Percentiles rank a stretch among this genome's conserved stretches.
phyloP scores from a whole-genome alignment of 2,888 invertebrate species.

The Monochamus alternatus region DNA sequence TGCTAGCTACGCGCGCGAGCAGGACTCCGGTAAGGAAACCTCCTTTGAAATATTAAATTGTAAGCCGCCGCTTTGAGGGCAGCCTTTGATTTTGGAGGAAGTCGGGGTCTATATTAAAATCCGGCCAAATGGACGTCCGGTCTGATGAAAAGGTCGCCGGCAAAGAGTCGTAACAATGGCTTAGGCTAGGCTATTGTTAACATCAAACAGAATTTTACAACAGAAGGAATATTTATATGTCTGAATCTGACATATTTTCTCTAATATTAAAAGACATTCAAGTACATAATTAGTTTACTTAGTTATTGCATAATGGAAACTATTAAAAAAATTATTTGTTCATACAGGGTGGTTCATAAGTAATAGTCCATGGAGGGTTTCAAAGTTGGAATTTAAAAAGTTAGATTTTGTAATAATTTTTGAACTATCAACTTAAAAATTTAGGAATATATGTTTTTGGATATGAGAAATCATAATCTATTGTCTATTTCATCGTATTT shows the following conservation, averaged over 20 bases:
- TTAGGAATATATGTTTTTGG: no score
- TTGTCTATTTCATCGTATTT: no score
- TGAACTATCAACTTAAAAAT: no score
- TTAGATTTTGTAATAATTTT: no score
- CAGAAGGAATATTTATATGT: background rate
- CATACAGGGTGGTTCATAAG: no score
- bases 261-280: no score
- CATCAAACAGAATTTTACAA: background rate
- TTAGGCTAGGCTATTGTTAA: background rate
- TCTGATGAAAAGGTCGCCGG: conserved; percentile 8
- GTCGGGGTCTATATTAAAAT: conserved; percentile 13
- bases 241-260: background rate
- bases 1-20: conserved; percentile 89
- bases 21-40: conserved; percentile 83
- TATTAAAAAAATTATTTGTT: no score
- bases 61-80: conserved; percentile 20
- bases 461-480: no score
- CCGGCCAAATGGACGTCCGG: conserved; percentile 5
- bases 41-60: conserved; percentile 36
- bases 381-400: no score
- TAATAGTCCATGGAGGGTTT: no score
- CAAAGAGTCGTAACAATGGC: conserved; percentile 10
- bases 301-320: no score
- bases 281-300: no score
- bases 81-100: conserved; percentile 15